These are phyloP conservation scores for Drosophila sechellia DNA, from an alignment of 1,140 invertebrate genomes.

Conservation along the genomic window DNA sequence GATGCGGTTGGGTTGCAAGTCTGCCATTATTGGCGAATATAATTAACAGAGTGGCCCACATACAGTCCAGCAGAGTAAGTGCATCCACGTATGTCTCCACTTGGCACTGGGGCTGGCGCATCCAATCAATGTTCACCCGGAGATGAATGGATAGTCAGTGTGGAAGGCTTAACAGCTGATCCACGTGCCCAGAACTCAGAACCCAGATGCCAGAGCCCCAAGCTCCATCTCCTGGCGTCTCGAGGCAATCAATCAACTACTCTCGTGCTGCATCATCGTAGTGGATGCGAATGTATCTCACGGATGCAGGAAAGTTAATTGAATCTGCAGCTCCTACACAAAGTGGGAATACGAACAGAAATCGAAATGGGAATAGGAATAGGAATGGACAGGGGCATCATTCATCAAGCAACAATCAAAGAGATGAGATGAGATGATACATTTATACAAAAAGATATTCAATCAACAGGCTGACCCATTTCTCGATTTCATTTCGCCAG, in stretches of 20 bases:
- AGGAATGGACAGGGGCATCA: conserved; percentile 7
- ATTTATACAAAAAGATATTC: conserved; percentile 52
- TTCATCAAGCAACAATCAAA: conserved; percentile 59
- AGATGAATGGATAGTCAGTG: conserved; percentile 61
- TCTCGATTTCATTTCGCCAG: conserved; percentile 15
- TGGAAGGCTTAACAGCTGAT: conserved; percentile 3
- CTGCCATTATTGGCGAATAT: conserved; percentile 25
- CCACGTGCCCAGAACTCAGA: conserved; percentile 14
- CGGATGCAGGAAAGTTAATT: conserved; percentile 52
- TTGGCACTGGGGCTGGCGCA: conserved; percentile 8
- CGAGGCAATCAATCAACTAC: conserved; percentile 56
- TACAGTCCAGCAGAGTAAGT: conserved; percentile 11
- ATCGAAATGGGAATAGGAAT: conserved; percentile 14
- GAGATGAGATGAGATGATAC: no score
- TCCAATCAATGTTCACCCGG: conserved; percentile 62
- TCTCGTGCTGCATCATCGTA: conserved; percentile 23
- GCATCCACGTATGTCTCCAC: conserved; percentile 16
- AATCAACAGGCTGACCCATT: conserved; percentile 72
- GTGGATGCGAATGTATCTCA: conserved; percentile 30
- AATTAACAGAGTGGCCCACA: conserved; percentile 48
- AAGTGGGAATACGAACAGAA: conserved; percentile 5
- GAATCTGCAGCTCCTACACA: conserved; percentile 29
- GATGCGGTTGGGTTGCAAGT: background rate
- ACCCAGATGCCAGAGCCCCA: background rate
- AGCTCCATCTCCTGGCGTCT: conserved; percentile 3